These are phyloP conservation scores for Eonycteris spelaea DNA, from an alignment of 2,113 vertebrate genomes.

Conservation along the genomic window DNA sequence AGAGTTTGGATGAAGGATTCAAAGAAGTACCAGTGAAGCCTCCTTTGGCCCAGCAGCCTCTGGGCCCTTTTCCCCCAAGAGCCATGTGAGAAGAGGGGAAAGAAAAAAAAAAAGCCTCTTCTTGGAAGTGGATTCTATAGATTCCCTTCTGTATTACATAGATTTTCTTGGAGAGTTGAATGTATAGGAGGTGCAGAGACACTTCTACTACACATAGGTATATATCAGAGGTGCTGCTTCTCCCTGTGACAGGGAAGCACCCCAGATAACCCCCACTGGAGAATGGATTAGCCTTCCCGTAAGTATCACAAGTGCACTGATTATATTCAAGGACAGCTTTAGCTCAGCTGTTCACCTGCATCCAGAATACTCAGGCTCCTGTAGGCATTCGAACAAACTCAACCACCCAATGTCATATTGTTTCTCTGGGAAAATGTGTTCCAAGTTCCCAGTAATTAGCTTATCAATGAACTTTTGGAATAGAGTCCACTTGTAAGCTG, in stretches of 20 bases:
- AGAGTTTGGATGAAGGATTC: conserved; percentile 82
- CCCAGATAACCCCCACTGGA: neutral
- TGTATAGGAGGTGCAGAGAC: neutral
- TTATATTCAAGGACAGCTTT: neutral
- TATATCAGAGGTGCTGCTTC: neutral
- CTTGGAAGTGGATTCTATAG: neutral
- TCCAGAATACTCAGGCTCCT: neutral
- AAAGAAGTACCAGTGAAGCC: conserved; percentile 77
- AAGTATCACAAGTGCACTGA: neutral
- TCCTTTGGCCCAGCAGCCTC: conserved; percentile 57
- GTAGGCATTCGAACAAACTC: neutral
- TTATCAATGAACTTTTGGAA: conserved; percentile 22
- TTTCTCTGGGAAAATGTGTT: conserved; percentile 21
- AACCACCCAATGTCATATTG: neutral
- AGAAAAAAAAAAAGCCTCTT: neutral
- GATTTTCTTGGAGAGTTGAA: neutral
- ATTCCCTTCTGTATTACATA: neutral
- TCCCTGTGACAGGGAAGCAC: neutral
- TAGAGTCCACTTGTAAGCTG: neutral
- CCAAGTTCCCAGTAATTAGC: neutral
- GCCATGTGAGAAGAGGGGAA: too few relatives aligned
- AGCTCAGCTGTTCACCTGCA: neutral
- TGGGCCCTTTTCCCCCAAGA: conserved; percentile 28
- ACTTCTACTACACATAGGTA: neutral
- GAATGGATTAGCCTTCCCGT: neutral